These are phyloP conservation scores for Aurelia sp. DNA, from an alignment of 30 jellyfish, hydroid and myxozoan genomes.

Conservation along the genomic window DNA sequence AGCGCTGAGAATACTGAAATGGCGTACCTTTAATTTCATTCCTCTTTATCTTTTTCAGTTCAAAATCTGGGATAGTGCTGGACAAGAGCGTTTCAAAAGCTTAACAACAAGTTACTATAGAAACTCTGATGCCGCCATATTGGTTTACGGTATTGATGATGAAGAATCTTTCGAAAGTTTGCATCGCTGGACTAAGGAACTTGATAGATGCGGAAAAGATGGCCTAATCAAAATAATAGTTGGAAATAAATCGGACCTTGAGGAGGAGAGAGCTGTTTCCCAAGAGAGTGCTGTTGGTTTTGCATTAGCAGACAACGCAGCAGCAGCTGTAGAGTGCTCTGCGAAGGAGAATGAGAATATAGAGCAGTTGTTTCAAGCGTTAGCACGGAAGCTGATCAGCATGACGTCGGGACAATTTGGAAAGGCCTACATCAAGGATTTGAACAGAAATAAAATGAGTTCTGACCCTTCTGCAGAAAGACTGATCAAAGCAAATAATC, in stretches of 20 bases:
- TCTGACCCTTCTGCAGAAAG: conserved; percentile 44
- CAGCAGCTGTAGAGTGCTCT: conserved; percentile 92
- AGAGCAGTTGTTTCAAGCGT: conserved; percentile 77
- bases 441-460: not conserved
- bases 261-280: conserved; percentile 69
- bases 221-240: conserved; percentile 76
- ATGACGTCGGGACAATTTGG: conserved; percentile 23
- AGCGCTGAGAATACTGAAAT: too few relatives aligned
- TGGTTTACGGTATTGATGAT: conserved; percentile 81
- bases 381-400: conserved; percentile 74
- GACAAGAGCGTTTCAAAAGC: conserved; percentile 90
- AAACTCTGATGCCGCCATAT: conserved; percentile 95
- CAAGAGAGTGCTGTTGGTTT: conserved; percentile 85
- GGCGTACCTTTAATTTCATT: too few relatives aligned
- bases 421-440: conserved; percentile 6
- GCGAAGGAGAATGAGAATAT: conserved; percentile 93
- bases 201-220: conserved; percentile 73
- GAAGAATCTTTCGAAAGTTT: conserved; percentile 76
- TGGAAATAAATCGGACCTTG: conserved; percentile 89
- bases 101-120: conserved; percentile 90
- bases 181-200: conserved; percentile 87
- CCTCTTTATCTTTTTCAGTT: conserved; percentile 35
- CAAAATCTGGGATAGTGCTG: conserved; percentile 99
- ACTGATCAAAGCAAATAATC: conserved; percentile 18
- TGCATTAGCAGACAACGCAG: conserved; percentile 88